These are phyloP conservation scores for Cylindroiulus punctatus DNA, from an alignment of 2,888 invertebrate species.

Conservation along the genomic window DNA sequence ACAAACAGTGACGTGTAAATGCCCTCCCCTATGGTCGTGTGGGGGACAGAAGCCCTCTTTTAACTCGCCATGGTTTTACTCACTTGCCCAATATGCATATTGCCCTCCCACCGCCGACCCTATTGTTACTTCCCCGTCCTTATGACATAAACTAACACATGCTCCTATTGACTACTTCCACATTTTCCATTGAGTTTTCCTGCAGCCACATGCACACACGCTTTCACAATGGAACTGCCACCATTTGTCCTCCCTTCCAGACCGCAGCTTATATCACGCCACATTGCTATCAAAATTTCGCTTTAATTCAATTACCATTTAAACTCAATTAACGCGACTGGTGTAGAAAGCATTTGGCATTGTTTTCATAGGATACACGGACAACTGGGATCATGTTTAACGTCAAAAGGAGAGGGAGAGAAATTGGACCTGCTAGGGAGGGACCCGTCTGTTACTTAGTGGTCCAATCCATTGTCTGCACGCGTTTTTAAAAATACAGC, in stretches of 20 bases:
- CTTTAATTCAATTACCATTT: constrained; percentile 52
- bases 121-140: constrained; percentile 7
- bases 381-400: constrained; percentile 40
- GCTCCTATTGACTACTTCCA: constrained; percentile 21
- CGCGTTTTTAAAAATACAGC: neutral
- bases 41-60: constrained; percentile 13
- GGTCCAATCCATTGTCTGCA: neutral
- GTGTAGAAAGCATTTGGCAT: constrained; percentile 47
- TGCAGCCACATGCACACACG: neutral
- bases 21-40: neutral
- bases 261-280: constrained; percentile 43
- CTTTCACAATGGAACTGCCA: neutral
- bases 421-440: neutral
- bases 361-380: constrained; percentile 39
- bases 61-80: neutral
- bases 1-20: constrained; percentile 28
- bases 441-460: constrained; percentile 18
- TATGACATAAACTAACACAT: constrained; percentile 48
- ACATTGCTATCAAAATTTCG: constrained; percentile 40
- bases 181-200: constrained; percentile 27
- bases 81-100: constrained; percentile 13
- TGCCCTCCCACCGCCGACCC: neutral
- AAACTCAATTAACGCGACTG: constrained; percentile 50
- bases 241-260: constrained; percentile 23
- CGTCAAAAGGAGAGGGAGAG: constrained; percentile 18